Evolutionary conservation across 1,140 invertebrate genomes (phyloP), one percentile per base, ranked within the genome.

Genomic region (Pantala flavescens): DNA sequence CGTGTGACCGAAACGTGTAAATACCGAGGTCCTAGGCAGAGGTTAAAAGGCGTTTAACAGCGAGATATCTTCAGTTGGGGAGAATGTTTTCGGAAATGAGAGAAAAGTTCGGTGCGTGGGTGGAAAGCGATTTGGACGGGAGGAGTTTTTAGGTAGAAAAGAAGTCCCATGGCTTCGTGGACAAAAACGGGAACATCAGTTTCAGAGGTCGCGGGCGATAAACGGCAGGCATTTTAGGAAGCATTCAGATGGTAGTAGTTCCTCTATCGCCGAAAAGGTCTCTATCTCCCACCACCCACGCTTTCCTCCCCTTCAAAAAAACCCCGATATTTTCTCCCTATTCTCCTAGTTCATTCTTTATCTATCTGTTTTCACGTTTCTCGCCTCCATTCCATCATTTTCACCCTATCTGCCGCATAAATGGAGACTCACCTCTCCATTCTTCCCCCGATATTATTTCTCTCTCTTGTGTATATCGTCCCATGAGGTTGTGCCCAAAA

Each of bases 101-200:
- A 9, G 2, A 9, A 36, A 36, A 36, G 28, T 36, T 36, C 28
- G 9, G 9, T 36, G 28, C 9, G 28, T 36, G 9, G 28, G 28
- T 36, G 28, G 28, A 36, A 36, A 36, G 28, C 28, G 28, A 36
- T 36, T 2, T 36, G 28, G 28, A 36, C 9, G 2, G 28, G 28
- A 36, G 9, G 28, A 36, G 28, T 36, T 36, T 36, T 36, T 36
- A 36, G 28, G 28, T 36, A 63, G 49, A 21, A 19, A 63, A 21
- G 49, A 16, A 63, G 16, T 63, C n/a, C 49, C 49, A 21, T 14
- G 49, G n/a, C 49, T 16, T 21, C 49, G n/a, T 21, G 49, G 12
- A 63, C 49, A 63, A 63, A 63, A 63, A 63, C 14, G 49, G n/a
- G 49, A 63, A 63, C 49, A 63, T 63, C 49, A 63, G 49, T 63